Percentiles rank a stretch among this genome's conserved stretches.
These are phyloP conservation scores for Graphium colonna DNA, from an alignment of 2,888 invertebrate species.

Conservation along the genomic window DNA sequence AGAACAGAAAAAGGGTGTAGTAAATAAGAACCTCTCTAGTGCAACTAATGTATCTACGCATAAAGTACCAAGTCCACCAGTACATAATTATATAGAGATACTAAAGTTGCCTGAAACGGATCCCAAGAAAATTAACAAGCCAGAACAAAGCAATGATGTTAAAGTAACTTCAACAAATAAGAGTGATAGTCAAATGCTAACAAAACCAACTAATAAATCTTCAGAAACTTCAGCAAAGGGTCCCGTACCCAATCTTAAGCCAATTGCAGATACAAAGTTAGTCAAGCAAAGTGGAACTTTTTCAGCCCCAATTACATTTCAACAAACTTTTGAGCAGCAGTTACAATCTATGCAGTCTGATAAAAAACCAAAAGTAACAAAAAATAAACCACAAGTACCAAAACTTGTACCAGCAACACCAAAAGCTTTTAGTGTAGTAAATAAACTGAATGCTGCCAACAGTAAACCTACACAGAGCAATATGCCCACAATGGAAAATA, in stretches of 20 bases:
- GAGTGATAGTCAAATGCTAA: conserved; percentile 38
- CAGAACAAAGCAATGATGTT: conserved; percentile 43
- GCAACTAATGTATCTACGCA: conserved; percentile 53
- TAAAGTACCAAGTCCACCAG: conserved; percentile 72
- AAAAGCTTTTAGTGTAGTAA: conserved; percentile 59
- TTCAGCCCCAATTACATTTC: conserved; percentile 69
- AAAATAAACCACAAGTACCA: conserved; percentile 71
- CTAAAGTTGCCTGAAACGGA: conserved; percentile 80
- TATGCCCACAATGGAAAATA: conserved; percentile 44
- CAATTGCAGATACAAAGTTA: conserved; percentile 71
- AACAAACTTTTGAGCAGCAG: conserved; percentile 76
- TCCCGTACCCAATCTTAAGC: conserved; percentile 73
- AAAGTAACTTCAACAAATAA: conserved; percentile 37
- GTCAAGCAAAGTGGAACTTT: conserved; percentile 61
- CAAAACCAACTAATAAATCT: conserved; percentile 48
- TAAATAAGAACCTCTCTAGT: conserved; percentile 62
- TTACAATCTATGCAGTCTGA: conserved; percentile 63
- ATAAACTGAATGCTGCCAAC: conserved; percentile 49
- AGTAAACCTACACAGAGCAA: conserved; percentile 43
- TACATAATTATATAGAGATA: conserved; percentile 83
- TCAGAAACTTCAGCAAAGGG: conserved; percentile 68
- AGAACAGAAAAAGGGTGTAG: conserved; percentile 56
- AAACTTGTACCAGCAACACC: conserved; percentile 68
- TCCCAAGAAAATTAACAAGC: conserved; percentile 52
- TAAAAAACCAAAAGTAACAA: conserved; percentile 65